Base-by-base conservation (phyloP, 2,113 vertebrate species). In the Urocolius indicus region DNA sequence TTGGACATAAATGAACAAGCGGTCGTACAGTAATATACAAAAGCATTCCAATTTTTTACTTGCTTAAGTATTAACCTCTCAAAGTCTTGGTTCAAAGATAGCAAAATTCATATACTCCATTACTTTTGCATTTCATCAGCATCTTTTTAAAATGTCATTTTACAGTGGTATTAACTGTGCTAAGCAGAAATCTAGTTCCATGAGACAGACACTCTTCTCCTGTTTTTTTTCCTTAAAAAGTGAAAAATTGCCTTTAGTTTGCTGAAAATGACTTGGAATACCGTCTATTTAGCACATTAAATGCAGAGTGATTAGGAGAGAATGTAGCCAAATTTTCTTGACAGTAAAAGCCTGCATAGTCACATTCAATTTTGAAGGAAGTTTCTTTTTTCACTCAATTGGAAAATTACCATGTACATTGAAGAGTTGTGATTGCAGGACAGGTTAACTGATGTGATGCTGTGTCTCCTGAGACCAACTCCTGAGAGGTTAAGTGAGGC, bases 21-120 rank as follows among this genome's bases (percentile, higher is more conserved):
- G 58, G 16, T 54, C 11, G 27, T 48, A 24, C 5, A 32, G 13
- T 67, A 59, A 32, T 29, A 61, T 19, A 22, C 10, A 27, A 74
- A 73, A 19, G 1, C 61, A 41, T n/a, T 77, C 41, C 7, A 55
- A 10, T 72, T 82, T 67, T 63, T 63, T 5, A 26, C 7, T 9
- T 36, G 7, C 14, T 62, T 49, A 65, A 54, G 2, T 63, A 17
- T 20, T 68, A 48, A 78, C 18, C 6, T 65, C 5, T 80, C 23
- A 11, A 24, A 38, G 32, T 58, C 23, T 57, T 18, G 4, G 12
- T 84, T 84, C 38, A 84, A 27, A 75, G 36, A 21, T 59, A 11
- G 0, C 2, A 36, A 22, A 65, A 71, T 26, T 20, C 3, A 2
- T 71, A 5, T 29, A 3, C 26, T 27, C 13, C 0, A 0, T 72